Evolutionary conservation across 1,140 invertebrate species (phyloP), one percentile per base, ranked within the genome.

Genomic region (Apocrypta bakeri): DNA sequence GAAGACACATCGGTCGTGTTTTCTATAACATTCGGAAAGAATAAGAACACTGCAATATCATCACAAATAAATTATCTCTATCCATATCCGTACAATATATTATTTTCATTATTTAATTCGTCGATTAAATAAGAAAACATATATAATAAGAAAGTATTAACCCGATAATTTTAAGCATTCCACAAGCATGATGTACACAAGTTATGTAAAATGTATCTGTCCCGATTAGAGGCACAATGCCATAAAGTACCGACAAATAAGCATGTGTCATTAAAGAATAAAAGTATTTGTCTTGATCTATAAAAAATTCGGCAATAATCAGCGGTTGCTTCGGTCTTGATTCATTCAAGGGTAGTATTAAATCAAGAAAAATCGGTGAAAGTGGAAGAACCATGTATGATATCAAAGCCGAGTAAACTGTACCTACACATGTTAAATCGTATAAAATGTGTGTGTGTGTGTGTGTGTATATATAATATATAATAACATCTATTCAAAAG

Each of bases 281-380:
- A 14, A 84, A 84, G 37, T 85, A 80, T 17, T 84, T 77, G 7
- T 84, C 63, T 48, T 85, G 42, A 82, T 85, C 84, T 1, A 85
- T 61, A 4, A 82, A 82, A n/a, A 63, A 84, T 25, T 78, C 73
- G 0, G 83, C 80, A 69, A 84, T 29, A 29, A 48, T 68, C 9
- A 84, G 56, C 61, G 76, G 80, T 64, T 78, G 17, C 33, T 14
- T 42, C 2, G 69, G 63, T 24, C 84, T 66, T n/a, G 84, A 84
- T 82, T 84, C 77, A 40, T 85, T 84, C 7, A 85, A 71, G 7
- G 84, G 76, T 6, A 11, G 2, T 7, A 85, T 14, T 24, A 37
- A 29, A 61, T 85, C 83, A 11, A 85, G 71, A 0, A 85, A 17
- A 61, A 84, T 78, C 8, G 83, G 84, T 27, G 63, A 61, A 27